Evolutionary conservation across 1,140 invertebrate species (phyloP).

Genomic region (Phymastichus coffea): DNA sequence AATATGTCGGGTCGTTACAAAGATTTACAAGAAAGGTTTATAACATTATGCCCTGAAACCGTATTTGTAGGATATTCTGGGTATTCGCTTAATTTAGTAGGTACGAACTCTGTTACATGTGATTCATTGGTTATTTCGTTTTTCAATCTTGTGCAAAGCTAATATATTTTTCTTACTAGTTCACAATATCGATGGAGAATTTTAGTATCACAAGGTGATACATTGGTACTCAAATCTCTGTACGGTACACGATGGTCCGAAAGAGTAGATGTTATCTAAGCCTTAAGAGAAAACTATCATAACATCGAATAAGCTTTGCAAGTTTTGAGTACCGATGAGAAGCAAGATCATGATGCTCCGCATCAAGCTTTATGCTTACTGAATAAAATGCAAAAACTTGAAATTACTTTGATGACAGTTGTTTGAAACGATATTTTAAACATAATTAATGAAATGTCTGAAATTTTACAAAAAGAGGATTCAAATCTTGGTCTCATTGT

Average conservation of each 20-base stretch:
- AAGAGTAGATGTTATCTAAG: conserved; percentile 8
- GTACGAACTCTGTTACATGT: not conserved
- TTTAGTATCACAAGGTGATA: not conserved
- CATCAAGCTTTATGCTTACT: conserved; percentile 14
- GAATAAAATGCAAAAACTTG: not conserved
- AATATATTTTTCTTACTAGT: not conserved
- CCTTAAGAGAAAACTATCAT: conserved; percentile 5
- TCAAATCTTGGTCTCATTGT: no score
- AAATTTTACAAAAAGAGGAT: no score
- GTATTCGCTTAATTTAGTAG: not conserved
- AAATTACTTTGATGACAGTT: not conserved
- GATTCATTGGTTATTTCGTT: not conserved
- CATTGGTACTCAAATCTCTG: not conserved
- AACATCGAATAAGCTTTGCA: conserved; percentile 13
- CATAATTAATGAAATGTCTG: no score
- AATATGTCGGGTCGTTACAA: not conserved
- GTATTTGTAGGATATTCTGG: not conserved
- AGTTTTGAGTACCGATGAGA: no score
- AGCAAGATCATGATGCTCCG: conserved; percentile 12
- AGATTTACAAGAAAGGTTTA: not conserved
- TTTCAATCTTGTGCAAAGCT: not conserved
- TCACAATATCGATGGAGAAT: not conserved
- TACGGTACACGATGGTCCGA: not conserved
- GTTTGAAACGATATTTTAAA: not conserved
- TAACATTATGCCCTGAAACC: not conserved